Evolutionary conservation across 2,797 vertebrate genomes (phyloP).

Genomic region (Nannoperca obscura): DNA sequence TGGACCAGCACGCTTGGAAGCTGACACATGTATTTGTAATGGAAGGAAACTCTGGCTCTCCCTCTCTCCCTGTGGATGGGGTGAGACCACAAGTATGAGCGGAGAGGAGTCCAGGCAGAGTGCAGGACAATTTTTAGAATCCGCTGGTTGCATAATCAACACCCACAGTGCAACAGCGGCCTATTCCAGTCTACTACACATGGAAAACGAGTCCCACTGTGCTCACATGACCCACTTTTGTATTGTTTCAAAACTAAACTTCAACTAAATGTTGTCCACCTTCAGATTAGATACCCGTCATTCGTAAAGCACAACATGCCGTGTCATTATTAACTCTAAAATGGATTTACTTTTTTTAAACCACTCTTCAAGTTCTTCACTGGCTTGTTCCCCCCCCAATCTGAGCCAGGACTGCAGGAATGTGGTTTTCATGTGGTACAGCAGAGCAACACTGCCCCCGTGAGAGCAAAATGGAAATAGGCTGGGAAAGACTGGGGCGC

Average conservation of each 20-base stretch:
- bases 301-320: neutral
- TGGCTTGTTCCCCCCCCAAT: slow-evolving; percentile 41
- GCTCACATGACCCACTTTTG: slow-evolving; percentile 52
- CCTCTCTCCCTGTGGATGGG: slow-evolving; percentile 58
- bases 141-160: slow-evolving; percentile 77
- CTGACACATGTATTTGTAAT: slow-evolving; percentile 77
- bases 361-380: slow-evolving; percentile 20
- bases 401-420: slow-evolving; percentile 76
- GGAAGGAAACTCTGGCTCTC: slow-evolving; percentile 69
- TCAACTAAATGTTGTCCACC: no score
- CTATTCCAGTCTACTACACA: slow-evolving; percentile 50
- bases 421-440: slow-evolving; percentile 45
- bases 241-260: neutral
- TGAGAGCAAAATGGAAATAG: slow-evolving; percentile 34
- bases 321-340: slow-evolving; percentile 14
- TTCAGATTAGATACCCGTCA: neutral
- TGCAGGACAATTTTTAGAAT: slow-evolving; percentile 72
- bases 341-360: slow-evolving; percentile 32
- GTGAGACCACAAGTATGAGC: slow-evolving; percentile 75
- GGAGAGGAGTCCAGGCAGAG: slow-evolving; percentile 71
- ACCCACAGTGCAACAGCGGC: slow-evolving; percentile 52
- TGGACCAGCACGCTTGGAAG: slow-evolving; percentile 59
- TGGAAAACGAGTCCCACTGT: slow-evolving; percentile 9
- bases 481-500: slow-evolving; percentile 15
- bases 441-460: slow-evolving; percentile 81